A percentile compares a stretch with the other conserved stretches of the same genome.
Evolutionary conservation across 2,888 invertebrate species (phyloP).

Genomic region (Lymantria monacha): DNA sequence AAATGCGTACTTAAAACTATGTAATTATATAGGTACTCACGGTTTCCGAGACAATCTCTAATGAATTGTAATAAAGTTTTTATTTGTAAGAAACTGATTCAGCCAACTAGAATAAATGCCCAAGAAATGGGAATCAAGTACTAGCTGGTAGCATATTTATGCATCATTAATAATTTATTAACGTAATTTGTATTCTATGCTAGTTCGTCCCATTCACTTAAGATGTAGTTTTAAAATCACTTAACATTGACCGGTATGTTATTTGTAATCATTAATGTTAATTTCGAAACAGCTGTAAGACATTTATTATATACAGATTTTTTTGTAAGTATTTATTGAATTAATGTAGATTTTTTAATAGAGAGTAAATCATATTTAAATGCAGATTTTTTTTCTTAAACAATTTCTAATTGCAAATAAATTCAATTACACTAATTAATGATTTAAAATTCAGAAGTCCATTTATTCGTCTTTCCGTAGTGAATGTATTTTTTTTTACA

Average conservation of each 20-base stretch:
- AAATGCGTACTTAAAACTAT: not conserved
- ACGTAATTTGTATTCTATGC: constrained; percentile 26
- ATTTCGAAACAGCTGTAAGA: constrained; percentile 2
- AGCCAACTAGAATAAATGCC: constrained; percentile 21
- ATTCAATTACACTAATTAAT: too few relatives aligned
- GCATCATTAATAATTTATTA: constrained; percentile 27
- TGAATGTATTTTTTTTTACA: too few relatives aligned
- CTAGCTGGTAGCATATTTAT: constrained; percentile 15
- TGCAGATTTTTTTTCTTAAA: too few relatives aligned
- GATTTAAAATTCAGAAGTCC: too few relatives aligned
- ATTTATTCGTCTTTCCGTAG: too few relatives aligned
- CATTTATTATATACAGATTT: too few relatives aligned
- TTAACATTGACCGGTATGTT: constrained; percentile 22
- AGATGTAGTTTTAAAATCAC: constrained; percentile 18
- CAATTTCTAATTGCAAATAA: too few relatives aligned
- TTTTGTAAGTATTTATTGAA: too few relatives aligned
- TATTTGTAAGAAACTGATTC: constrained; percentile 12
- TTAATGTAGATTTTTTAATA: too few relatives aligned
- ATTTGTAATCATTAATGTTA: constrained; percentile 24
- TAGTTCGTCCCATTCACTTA: constrained; percentile 25
- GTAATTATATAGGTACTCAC: too few relatives aligned
- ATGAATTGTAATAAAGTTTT: not conserved
- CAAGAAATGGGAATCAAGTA: constrained; percentile 6
- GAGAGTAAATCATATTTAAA: too few relatives aligned
- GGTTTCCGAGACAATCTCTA: not conserved